These are phyloP conservation scores for Spea bombifrons DNA, from an alignment of 2,113 vertebrate species.

Conservation along the genomic window DNA sequence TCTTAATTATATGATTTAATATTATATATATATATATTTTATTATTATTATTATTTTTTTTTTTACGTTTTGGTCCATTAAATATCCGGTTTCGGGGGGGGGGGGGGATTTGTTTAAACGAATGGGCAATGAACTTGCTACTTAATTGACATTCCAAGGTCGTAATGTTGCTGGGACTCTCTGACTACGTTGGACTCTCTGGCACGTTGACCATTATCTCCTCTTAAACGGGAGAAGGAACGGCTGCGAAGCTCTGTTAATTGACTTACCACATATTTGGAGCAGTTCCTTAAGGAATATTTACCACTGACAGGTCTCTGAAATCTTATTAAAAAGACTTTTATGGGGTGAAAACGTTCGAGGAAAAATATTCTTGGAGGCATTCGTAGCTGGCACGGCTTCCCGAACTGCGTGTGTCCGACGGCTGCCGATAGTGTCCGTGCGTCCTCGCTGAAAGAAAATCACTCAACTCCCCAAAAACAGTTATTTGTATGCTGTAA, in stretches of 20 bases:
- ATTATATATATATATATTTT: too few species aligned
- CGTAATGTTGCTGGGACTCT: background rate
- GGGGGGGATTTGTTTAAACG: too few species aligned
- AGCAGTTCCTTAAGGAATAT: constrained; percentile 26
- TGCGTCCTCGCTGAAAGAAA: background rate
- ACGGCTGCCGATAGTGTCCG: background rate
- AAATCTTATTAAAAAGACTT: constrained; percentile 29
- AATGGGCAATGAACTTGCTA: too few species aligned
- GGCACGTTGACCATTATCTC: background rate
- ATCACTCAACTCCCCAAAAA: too few species aligned
- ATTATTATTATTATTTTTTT: too few species aligned
- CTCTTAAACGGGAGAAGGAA: background rate
- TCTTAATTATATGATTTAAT: too few species aligned
- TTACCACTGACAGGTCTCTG: constrained; percentile 12
- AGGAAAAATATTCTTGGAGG: constrained; percentile 30
- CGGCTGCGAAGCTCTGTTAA: background rate
- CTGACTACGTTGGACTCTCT: too few species aligned
- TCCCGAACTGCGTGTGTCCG: constrained; percentile 20
- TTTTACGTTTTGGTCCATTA: too few species aligned
- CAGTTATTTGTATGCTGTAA: too few species aligned
- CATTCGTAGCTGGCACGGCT: constrained; percentile 23
- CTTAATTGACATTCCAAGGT: background rate
- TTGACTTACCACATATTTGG: constrained; percentile 17
- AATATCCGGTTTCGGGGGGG: too few species aligned
- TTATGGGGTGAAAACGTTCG: constrained; percentile 26